A percentile compares a stretch with the other conserved stretches of the same genome.
Conservation (phyloP, 1,140 invertebrate genomes). For the Euura lappo region DNA sequence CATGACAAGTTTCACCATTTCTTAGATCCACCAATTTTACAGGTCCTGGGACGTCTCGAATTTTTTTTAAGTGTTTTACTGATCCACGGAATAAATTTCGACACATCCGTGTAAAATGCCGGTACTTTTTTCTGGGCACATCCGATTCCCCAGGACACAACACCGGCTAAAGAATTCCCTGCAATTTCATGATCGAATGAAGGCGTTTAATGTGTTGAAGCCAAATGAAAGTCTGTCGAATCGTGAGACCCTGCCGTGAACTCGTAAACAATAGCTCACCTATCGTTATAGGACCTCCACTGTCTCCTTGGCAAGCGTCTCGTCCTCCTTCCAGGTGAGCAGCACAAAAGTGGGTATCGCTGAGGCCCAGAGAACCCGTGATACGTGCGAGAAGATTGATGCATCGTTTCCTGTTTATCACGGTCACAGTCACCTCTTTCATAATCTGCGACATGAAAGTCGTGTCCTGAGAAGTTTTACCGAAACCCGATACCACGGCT, state of each 20-base stretch:
- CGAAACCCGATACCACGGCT: background rate
- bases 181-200: background rate
- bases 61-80: background rate
- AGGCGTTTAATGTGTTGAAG: background rate
- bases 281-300: background rate
- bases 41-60: background rate
- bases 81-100: background rate
- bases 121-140: background rate
- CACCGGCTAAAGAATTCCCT: conserved; percentile 2
- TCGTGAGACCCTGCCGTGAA: background rate
- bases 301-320: conserved; percentile 3
- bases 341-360: conserved; percentile 1
- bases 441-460: background rate
- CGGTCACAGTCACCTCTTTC: background rate
- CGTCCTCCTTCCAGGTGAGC: background rate
- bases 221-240: background rate
- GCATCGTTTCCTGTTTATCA: background rate
- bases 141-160: background rate
- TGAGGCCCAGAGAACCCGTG: background rate
- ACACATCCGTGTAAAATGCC: background rate
- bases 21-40: no score
- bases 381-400: background rate
- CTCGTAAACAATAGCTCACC: background rate
- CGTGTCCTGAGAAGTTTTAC: background rate
- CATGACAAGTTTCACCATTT: no score